A percentile compares a stretch with the other conserved stretches of the same genome.
Conservation (phyloP, 2,888 invertebrate species). For the Amphipyra tragopoginis region DNA sequence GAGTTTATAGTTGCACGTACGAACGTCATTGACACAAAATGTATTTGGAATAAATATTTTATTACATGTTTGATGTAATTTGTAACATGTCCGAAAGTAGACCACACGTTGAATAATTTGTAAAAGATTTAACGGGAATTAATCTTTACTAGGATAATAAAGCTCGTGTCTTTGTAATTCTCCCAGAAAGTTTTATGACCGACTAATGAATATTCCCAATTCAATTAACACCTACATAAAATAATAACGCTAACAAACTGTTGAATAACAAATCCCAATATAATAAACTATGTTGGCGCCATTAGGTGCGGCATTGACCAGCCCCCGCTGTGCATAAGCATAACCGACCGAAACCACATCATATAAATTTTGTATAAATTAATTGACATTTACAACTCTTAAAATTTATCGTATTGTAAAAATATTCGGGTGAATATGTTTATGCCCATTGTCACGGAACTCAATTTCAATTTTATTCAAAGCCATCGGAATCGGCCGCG, state of each 20-base stretch:
- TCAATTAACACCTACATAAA: conserved; percentile 65
- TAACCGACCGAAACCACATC: conserved; percentile 42
- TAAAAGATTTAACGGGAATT: conserved; percentile 41
- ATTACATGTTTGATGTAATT: conserved; percentile 36
- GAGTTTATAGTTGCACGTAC: conserved; percentile 25
- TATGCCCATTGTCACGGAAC: conserved; percentile 39
- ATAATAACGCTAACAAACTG: conserved; percentile 51
- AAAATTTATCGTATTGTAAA: conserved; percentile 41
- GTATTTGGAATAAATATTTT: conserved; percentile 51
- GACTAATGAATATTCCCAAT: conserved; percentile 56
- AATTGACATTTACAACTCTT: conserved; percentile 54
- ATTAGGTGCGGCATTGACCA: conserved; percentile 52
- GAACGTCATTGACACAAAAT: conserved; percentile 67
- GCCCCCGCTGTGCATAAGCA: conserved; percentile 57
- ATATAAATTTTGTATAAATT: conserved; percentile 50
- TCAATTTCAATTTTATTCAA: conserved; percentile 29
- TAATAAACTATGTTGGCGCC: conserved; percentile 63
- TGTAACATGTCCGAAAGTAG: conserved; percentile 37
- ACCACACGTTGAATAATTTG: conserved; percentile 21
- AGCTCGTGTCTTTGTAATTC: conserved; percentile 39
- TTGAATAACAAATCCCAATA: conserved; percentile 55
- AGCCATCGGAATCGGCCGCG: neutral
- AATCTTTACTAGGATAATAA: conserved; percentile 37
- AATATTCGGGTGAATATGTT: conserved; percentile 34
- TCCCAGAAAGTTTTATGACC: conserved; percentile 52